Evolutionary conservation across 2,797 vertebrate genomes (phyloP), one percentile per base, ranked within the genome.

Genomic region (Petrocephalus sullivani): DNA sequence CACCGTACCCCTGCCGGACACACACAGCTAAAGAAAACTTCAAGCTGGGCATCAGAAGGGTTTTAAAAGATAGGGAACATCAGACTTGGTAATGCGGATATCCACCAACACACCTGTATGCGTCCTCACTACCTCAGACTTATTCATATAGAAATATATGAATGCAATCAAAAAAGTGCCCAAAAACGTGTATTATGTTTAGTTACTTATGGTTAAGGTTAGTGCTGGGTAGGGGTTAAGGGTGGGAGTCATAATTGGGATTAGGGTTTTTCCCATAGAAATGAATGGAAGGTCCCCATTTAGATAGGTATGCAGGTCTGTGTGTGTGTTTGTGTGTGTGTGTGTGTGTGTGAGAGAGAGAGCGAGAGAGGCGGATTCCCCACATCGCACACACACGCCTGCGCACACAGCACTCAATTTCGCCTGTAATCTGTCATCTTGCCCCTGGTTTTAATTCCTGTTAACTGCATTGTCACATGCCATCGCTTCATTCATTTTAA

Each of bases 361-460:
- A 46, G 71, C 14, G 71, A 46, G 14, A 78, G 28, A 78, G 71
- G 37, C 37, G 16, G 71, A 46, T 78, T 28, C 46, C 37, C 23
- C 28, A 9, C 23, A 53, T 53, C 56, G 19, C 87, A 91, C 61
- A 92, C 88, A 90, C 92, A 89, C 87, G 54, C 58, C 21, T 85
- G 90, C 84, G 89, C 89, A 90, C 90, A 91, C 91, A 91, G 91
- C 92, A 91, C 91, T 92, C 91, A 89, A 90, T 93, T 92, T 94
- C 93, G 91, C 86, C 89, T 95, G 93, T 95, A 96, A 96, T 96
- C 94, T 93, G 95, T 95, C 95, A 95, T 96, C 95, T 95, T 92
- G 95, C 95, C 94, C 93, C 92, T 95, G 94, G 94, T 95, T 96
- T 96, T 96, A 96, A 96, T 96, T 96, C 95, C 94, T 95, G 95